Percentiles rank a stretch among this genome's conserved stretches.
Conservation (phyloP, 2,888 invertebrate genomes). For the Epinotia bilunana region DNA sequence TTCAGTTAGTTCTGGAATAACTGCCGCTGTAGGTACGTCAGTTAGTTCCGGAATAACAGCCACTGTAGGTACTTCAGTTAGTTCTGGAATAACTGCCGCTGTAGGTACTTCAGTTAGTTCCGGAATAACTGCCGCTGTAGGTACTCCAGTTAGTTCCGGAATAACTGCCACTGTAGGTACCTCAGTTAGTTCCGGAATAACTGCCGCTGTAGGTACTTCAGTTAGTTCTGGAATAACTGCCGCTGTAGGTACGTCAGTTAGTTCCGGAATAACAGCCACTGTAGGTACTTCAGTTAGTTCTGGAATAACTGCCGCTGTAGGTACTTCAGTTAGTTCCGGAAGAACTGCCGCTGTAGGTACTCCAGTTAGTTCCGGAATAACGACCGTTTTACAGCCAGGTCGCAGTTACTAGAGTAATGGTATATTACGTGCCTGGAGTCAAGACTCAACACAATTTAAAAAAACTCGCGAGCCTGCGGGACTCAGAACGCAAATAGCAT, state of each 20-base stretch:
- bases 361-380: constrained; percentile 1
- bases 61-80: background rate
- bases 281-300: background rate
- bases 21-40: background rate
- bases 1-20: constrained; percentile 2
- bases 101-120: background rate
- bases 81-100: constrained; percentile 7
- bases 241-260: background rate
- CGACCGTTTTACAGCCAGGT: constrained; percentile 1
- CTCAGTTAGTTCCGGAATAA: background rate
- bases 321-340: background rate
- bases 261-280: constrained; percentile 5
- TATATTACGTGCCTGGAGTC: too few species aligned
- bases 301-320: constrained; percentile 9
- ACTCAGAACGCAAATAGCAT: too few species aligned
- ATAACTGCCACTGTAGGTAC: constrained; percentile 7
- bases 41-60: constrained; percentile 3
- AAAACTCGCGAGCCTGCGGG: too few species aligned
- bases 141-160: background rate
- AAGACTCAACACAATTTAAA: too few species aligned
- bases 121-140: constrained; percentile 8
- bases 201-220: constrained; percentile 1
- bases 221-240: constrained; percentile 4
- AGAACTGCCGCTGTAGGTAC: constrained; percentile 6
- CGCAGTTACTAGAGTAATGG: background rate